Conservation (phyloP, 2,888 invertebrate species). For the Eudemis profundana region DNA sequence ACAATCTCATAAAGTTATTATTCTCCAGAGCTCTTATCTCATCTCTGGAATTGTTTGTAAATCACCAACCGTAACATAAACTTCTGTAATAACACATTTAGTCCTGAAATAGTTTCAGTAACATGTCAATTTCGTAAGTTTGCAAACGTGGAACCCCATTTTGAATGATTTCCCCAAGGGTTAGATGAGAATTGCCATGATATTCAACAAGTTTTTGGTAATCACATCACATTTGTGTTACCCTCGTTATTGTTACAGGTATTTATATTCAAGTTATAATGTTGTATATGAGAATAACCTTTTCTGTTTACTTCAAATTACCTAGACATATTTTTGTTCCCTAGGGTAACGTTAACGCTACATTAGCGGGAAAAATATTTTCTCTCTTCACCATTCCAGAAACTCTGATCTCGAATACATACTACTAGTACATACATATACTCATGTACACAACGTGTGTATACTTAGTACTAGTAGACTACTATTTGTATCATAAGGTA, state of each 20-base stretch:
- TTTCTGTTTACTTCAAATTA: too few relatives aligned
- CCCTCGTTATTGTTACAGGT: constrained; percentile 19
- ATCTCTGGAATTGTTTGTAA: constrained; percentile 31
- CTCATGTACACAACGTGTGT: too few relatives aligned
- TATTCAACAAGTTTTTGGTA: constrained; percentile 35
- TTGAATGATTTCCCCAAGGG: constrained; percentile 37
- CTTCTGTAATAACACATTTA: constrained; percentile 35
- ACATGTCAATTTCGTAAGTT: constrained; percentile 38
- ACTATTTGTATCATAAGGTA: too few relatives aligned
- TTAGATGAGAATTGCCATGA: constrained; percentile 23
- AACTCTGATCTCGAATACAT: too few relatives aligned
- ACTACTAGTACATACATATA: too few relatives aligned
- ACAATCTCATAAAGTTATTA: constrained; percentile 13
- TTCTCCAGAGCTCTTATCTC: constrained; percentile 7
- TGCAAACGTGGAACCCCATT: constrained; percentile 18
- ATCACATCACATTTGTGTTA: constrained; percentile 26
- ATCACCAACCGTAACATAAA: constrained; percentile 34
- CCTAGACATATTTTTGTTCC: too few relatives aligned
- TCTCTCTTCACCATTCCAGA: too few relatives aligned
- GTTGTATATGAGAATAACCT: not conserved
- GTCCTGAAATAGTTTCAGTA: constrained; percentile 20
- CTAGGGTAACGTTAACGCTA: too few relatives aligned
- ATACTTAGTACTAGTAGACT: too few relatives aligned
- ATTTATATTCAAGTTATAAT: too few relatives aligned
- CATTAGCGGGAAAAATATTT: not conserved